phyloP scores from a whole-genome alignment of 2,797 vertebrate genomes.

The Gymnothorax reevesii region DNA sequence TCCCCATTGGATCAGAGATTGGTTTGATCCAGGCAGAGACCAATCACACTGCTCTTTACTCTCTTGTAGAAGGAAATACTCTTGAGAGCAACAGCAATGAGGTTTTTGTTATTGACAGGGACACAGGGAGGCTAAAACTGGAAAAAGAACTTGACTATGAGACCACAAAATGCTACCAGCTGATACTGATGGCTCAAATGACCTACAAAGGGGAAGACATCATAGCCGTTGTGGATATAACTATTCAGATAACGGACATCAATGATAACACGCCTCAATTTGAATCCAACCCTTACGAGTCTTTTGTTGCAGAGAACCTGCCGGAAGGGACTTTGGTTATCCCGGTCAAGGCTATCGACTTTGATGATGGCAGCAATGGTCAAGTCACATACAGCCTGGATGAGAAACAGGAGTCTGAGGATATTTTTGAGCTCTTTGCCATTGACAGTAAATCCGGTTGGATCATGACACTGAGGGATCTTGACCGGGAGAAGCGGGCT shows the following conservation, averaged over 20 bases:
- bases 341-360: slow-evolving; percentile 87
- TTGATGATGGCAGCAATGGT: slow-evolving; percentile 88
- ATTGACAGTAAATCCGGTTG: slow-evolving; percentile 90
- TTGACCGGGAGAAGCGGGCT: slow-evolving; percentile 83
- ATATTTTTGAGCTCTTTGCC: slow-evolving; percentile 83
- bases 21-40: slow-evolving; percentile 84
- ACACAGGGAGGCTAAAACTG: slow-evolving; percentile 87
- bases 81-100: slow-evolving; percentile 90
- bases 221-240: slow-evolving; percentile 80
- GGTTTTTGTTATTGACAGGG: slow-evolving; percentile 85
- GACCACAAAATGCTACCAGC: slow-evolving; percentile 94
- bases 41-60: slow-evolving; percentile 77
- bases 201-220: slow-evolving; percentile 75
- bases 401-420: slow-evolving; percentile 73
- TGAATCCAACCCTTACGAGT: slow-evolving; percentile 89
- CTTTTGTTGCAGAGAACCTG: slow-evolving; percentile 89
- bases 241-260: slow-evolving; percentile 90
- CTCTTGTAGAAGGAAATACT: slow-evolving; percentile 85
- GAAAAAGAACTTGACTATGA: slow-evolving; percentile 93
- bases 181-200: slow-evolving; percentile 78
- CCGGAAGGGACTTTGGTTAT: slow-evolving; percentile 84
- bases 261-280: slow-evolving; percentile 93
- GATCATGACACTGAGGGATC: slow-evolving; percentile 90
- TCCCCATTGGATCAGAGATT: slow-evolving; percentile 86
- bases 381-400: slow-evolving; percentile 88